phyloP scores from a whole-genome alignment of 2,888 invertebrate genomes.

The Chirona hameri region DNA sequence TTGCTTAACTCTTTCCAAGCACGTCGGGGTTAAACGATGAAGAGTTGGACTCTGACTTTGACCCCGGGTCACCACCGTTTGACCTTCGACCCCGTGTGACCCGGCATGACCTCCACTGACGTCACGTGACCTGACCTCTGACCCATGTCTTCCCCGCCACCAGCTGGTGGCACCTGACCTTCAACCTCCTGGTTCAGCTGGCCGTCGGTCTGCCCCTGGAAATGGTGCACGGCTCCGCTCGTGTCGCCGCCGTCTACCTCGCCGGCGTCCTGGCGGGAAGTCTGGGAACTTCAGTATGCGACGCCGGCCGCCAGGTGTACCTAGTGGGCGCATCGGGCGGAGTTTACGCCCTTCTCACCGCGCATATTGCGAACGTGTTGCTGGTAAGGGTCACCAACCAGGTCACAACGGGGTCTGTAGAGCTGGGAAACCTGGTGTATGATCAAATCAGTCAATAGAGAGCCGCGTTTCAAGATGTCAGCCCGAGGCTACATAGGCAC shows the following conservation, averaged over 20 bases:
- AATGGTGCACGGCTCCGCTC: slow-evolving; percentile 74
- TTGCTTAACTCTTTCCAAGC: too few species aligned
- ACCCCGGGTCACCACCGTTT: too few species aligned
- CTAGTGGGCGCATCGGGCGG: slow-evolving; percentile 88
- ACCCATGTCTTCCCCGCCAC: neutral
- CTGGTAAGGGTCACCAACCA: neutral
- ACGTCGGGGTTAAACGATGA: too few species aligned
- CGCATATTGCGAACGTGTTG: slow-evolving; percentile 78
- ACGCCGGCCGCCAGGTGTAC: slow-evolving; percentile 68
- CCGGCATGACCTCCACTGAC: too few species aligned
- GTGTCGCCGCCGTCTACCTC: slow-evolving; percentile 67
- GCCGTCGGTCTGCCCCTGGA: slow-evolving; percentile 90
- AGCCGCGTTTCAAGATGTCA: too few species aligned
- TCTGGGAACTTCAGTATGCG: slow-evolving; percentile 69
- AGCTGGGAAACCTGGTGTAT: too few species aligned
- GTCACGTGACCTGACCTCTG: neutral
- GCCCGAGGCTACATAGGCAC: too few species aligned
- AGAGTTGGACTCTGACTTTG: too few species aligned
- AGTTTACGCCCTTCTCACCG: slow-evolving; percentile 80
- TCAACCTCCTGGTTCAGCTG: slow-evolving; percentile 86
- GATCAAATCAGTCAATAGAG: too few species aligned
- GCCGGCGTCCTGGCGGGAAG: slow-evolving; percentile 70
- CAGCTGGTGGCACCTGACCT: slow-evolving; percentile 58
- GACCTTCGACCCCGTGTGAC: too few species aligned
- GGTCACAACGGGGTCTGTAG: too few species aligned